Base-by-base conservation (phyloP, 1,140 invertebrate species). In the Lerema accius region DNA sequence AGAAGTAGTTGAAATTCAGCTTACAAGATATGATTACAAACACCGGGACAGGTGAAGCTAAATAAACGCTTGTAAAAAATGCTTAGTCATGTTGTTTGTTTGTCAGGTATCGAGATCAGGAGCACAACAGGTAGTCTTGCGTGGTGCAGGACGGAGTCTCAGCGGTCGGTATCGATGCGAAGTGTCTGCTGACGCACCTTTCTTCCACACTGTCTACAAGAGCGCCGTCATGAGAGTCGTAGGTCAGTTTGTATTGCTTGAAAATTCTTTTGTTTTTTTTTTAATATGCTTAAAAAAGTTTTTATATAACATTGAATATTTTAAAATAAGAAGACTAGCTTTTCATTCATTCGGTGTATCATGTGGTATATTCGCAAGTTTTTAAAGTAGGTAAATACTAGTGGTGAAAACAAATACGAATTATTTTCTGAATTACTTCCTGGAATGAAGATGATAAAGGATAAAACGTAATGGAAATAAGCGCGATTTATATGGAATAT, bases 131-230 rank as follows among this genome's bases (percentile, higher is more conserved):
- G 95, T 97, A 43, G 94, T 94, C 49, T 86, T 97, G 50, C 92
- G 92, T 66, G 94, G 94, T 48, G 94, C 97, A 61, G 94, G 95
- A 72, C 91, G 96, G 40, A 92, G 94, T 66, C 94, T 95, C 46
- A 94, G 94, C 61, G 96, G 96, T 37, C 92, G 94, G 23, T 97
- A 96, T 89, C 93, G 96, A 67, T 97, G 96, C 82, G 96, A 97
- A 85, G 96, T 97, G 51, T 97, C 96, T 4, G 96, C 95, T 0
- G 96, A 97, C 84, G 96, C 96, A 35, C 95, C 96, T 14, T 95
- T 94, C 71, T 97, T 97, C 84, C 95, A 96, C 87, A 97, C 96
- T 11, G 95, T 96, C 65, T 95, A 95, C 59, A 95, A 96, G 76
- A 95, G 95, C 78, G 94, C 95, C 64, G 93, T 95, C 78, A 96